Percentiles rank a stretch among this genome's conserved stretches.
These are phyloP conservation scores for Anguilla anguilla DNA, from an alignment of 2,797 vertebrate genomes.

Conservation along the genomic window DNA sequence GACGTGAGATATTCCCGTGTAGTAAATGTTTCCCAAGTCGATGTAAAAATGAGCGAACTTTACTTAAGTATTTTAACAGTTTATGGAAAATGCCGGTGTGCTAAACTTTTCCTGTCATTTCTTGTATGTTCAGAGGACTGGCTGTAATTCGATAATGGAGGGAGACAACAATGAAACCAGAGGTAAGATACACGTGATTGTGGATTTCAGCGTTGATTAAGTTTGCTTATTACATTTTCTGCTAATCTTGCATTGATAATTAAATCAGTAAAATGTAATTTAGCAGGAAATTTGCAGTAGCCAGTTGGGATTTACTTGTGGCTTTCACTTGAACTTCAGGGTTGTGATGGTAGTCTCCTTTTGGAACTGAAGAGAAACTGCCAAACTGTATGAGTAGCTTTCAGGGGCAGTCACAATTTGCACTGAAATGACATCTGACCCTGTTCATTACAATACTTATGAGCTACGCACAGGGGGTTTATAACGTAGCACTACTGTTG, in stretches of 20 bases:
- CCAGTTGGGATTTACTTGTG: not conserved
- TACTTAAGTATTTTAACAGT: not conserved
- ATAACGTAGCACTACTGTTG: not conserved
- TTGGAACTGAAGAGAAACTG: not conserved
- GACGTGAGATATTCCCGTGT: not conserved
- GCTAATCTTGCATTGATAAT: not conserved
- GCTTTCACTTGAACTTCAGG: not conserved
- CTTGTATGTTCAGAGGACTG: conserved; percentile 32
- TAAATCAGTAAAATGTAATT: not conserved
- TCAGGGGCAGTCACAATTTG: not conserved
- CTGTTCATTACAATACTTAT: not conserved
- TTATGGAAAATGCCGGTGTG: not conserved
- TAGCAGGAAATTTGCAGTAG: not conserved
- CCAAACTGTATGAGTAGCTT: not conserved
- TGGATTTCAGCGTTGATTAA: not conserved
- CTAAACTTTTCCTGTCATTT: not conserved
- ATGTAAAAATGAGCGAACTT: not conserved
- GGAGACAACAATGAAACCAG: conserved; percentile 48
- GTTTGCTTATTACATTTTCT: not conserved
- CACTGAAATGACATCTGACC: not conserved
- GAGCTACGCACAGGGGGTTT: not conserved
- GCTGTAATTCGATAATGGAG: conserved; percentile 49
- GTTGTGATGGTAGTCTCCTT: conserved; percentile 1
- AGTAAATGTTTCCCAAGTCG: not conserved
- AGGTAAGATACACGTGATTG: conserved; percentile 45